These are phyloP conservation scores for Sciurus vulgaris DNA, from an alignment of 2,797 vertebrate genomes.

Conservation along the genomic window DNA sequence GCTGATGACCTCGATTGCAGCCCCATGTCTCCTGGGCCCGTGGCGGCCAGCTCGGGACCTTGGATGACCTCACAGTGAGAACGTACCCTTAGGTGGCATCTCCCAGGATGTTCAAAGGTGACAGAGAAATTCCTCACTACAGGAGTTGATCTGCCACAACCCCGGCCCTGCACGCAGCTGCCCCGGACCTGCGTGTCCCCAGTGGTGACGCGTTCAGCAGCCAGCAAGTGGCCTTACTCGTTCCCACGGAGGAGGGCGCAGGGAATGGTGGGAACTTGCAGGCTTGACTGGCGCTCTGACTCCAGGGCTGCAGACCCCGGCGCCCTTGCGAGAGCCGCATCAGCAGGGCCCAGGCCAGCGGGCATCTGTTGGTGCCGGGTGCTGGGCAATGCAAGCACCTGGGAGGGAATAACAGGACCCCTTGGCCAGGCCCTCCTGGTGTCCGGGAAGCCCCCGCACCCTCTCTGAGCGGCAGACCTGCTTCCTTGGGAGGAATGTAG, in stretches of 20 bases:
- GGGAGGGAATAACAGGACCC: neutral
- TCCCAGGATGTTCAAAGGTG: neutral
- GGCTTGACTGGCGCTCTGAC: neutral
- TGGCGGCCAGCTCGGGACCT: neutral
- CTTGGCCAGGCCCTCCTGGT: neutral
- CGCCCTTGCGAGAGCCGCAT: accelerated
- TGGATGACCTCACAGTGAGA: neutral
- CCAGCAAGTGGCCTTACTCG: neutral
- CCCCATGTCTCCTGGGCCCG: too few relatives aligned
- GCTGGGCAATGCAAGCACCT: neutral
- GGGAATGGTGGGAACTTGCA: constrained; percentile 41
- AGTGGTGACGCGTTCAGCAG: neutral
- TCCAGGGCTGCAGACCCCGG: neutral
- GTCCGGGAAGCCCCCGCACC: constrained; percentile 36
- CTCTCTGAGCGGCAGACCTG: neutral
- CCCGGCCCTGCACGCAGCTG: neutral
- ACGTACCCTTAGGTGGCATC: neutral
- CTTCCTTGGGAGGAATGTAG: neutral
- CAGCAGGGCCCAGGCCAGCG: accelerated
- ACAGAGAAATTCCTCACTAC: accelerated
- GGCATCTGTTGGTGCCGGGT: neutral
- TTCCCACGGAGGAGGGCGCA: neutral
- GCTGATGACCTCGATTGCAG: accelerated
- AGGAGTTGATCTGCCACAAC: accelerated
- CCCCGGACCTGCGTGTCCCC: neutral